Base-by-base conservation (phyloP, 2,797 vertebrate species). In the Hephaestus fuliginosus region DNA sequence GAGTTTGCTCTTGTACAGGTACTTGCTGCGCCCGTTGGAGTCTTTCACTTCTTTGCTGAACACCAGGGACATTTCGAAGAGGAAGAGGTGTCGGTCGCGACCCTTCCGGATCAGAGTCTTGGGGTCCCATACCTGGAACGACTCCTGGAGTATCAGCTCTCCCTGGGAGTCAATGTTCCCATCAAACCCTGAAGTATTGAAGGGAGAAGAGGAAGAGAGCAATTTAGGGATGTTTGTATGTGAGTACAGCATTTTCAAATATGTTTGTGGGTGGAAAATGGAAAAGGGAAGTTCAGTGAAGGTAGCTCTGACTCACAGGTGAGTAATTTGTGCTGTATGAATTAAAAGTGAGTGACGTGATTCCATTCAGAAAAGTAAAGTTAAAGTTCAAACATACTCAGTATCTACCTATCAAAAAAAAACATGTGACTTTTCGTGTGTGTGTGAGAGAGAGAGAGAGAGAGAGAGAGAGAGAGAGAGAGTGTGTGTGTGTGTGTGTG, bases 21-120 rank as follows among this genome's bases (percentile, higher is more conserved):
- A 98, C 88, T 99, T 99, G 97, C 97, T 99, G 88, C 96, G 96
- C 68, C 98, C 98, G 1, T 97, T 98, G 1, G 98, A 99, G 92
- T 99, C 98, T 93, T 99, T 99, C 33, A 99, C 98, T 93, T 99
- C 98, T 94, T 99, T 99, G 95, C 98, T 99, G 88, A 99, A 98
- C 63, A 99, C 96, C 61, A 99, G 95, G 1, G 98, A 99, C 98
- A 99, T 98, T 93, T 99, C 98, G 68, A 99, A 99, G 77, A 99
- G 97, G 95, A 99, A 99, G 81, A 99, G 97, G 88, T 99, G 98
- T n/a, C 98, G 95, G 73, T 99, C 98, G 20, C 98, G 96, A 48
- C 98, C 98, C 88, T 99, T 99, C 17, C 98, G 96, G 84, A 99
- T 99, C 51, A 99, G 95, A 70, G 98, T 99, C 95, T 99, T 99